Evolutionary conservation across 1,140 invertebrate species (phyloP).

Genomic region (Ostrea denselamellosa): DNA sequence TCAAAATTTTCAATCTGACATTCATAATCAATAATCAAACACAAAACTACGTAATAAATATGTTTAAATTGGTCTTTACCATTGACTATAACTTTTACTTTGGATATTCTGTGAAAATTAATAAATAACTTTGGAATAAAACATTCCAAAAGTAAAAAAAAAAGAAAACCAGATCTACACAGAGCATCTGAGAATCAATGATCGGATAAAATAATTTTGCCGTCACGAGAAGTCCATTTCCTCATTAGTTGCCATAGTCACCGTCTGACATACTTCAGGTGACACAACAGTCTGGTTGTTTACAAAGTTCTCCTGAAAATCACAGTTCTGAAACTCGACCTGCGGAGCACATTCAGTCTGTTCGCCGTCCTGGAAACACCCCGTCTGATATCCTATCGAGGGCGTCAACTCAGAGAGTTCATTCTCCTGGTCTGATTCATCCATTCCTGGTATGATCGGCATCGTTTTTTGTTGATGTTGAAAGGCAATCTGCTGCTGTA

Average conservation of each 20-base stretch:
- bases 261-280: not conserved
- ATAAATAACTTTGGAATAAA: not conserved
- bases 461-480: constrained; percentile 42
- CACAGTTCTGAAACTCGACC: not conserved
- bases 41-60: too few species aligned
- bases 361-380: not conserved
- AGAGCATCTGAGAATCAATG: not conserved
- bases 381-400: not conserved
- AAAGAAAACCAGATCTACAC: constrained; percentile 21
- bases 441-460: not conserved
- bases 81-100: not conserved
- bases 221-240: constrained; percentile 21
- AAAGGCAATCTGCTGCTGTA: constrained; percentile 54
- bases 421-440: not conserved
- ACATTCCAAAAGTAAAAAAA: not conserved
- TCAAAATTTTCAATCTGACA: not conserved
- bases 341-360: not conserved
- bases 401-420: constrained; percentile 3
- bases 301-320: constrained; percentile 7
- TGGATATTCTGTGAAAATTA: not conserved
- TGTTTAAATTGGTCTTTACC: not conserved
- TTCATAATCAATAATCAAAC: not conserved
- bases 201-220: not conserved
- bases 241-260: not conserved
- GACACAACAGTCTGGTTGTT: not conserved